Percentiles rank a stretch among this genome's conserved stretches.
These are phyloP conservation scores for Plagiodera versicolora DNA, from an alignment of 2,888 invertebrate genomes.

Conservation along the genomic window DNA sequence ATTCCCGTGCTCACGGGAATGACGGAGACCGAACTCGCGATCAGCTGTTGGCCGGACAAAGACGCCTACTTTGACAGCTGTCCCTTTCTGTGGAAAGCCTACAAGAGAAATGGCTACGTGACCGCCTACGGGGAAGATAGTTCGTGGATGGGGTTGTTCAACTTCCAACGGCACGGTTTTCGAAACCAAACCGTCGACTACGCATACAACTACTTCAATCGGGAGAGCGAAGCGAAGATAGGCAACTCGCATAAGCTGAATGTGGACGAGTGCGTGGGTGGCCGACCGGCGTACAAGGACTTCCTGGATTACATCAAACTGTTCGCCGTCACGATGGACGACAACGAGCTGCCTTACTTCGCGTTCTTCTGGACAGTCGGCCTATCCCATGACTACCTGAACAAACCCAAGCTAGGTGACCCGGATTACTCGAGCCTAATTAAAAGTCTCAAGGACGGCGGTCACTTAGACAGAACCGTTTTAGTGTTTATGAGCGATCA, in stretches of 20 bases:
- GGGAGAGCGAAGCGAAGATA: constrained; percentile 67
- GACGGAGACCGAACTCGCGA: constrained; percentile 65
- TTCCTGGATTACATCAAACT: constrained; percentile 72
- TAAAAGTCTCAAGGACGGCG: constrained; percentile 56
- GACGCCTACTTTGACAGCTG: constrained; percentile 73
- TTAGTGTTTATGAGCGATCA: constrained; percentile 83
- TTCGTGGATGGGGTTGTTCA: constrained; percentile 76
- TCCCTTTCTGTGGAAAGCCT: constrained; percentile 83
- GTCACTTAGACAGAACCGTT: constrained; percentile 67
- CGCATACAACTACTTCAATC: constrained; percentile 75
- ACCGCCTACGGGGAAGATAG: constrained; percentile 86
- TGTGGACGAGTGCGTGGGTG: constrained; percentile 70
- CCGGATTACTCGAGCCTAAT: constrained; percentile 64
- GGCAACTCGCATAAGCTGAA: constrained; percentile 68
- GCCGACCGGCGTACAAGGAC: constrained; percentile 68
- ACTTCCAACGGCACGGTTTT: constrained; percentile 78
- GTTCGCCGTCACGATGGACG: constrained; percentile 63
- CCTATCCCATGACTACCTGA: constrained; percentile 82
- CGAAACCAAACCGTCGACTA: constrained; percentile 80
- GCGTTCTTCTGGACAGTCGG: constrained; percentile 84
- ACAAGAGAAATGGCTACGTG: constrained; percentile 68
- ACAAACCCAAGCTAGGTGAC: constrained; percentile 77
- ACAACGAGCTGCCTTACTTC: constrained; percentile 67
- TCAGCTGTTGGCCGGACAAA: constrained; percentile 61
- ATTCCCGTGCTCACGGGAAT: constrained; percentile 78